Evolutionary conservation across 2,113 vertebrate genomes (phyloP).

Genomic region (Amia ocellicauda): DNA sequence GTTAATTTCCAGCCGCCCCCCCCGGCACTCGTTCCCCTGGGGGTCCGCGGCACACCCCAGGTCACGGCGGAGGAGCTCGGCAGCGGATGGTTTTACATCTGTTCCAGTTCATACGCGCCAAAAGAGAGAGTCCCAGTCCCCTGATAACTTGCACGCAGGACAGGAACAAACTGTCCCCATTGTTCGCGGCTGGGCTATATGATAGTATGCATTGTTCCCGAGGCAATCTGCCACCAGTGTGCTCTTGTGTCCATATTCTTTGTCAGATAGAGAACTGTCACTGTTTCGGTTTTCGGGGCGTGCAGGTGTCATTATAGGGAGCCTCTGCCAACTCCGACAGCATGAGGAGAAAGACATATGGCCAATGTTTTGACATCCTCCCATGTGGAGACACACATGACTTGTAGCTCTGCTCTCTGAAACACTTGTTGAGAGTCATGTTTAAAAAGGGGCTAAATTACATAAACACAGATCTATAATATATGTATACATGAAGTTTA

Average conservation of each 20-base stretch:
- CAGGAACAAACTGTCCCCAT: conserved; percentile 64
- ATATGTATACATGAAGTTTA: too few species aligned
- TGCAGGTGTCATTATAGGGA: conserved; percentile 49
- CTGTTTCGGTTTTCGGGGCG: conserved; percentile 24
- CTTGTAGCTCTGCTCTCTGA: too few species aligned
- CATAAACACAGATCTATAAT: too few species aligned
- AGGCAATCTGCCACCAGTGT: conserved; percentile 70
- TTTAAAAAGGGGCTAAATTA: too few species aligned
- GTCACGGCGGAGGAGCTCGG: conserved; percentile 69
- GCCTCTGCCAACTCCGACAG: conserved; percentile 43
- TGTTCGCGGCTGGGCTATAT: conserved; percentile 64
- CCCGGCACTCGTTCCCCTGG: conserved; percentile 52
- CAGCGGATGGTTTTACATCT: conserved; percentile 78
- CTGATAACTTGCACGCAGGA: conserved; percentile 58
- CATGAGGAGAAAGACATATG: conserved; percentile 37
- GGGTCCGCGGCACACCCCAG: conserved; percentile 65
- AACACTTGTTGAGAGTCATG: too few species aligned
- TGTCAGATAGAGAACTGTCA: conserved; percentile 43
- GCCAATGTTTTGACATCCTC: conserved; percentile 12
- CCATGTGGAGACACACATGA: too few species aligned
- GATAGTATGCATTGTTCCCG: conserved; percentile 70
- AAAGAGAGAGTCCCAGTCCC: conserved; percentile 54
- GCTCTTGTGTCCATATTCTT: conserved; percentile 45
- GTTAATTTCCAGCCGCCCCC: conserved; percentile 56
- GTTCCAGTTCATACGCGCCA: conserved; percentile 67